These are phyloP conservation scores for Dendropsophus ebraccatus DNA, from an alignment of 2,113 vertebrate genomes.

Conservation along the genomic window DNA sequence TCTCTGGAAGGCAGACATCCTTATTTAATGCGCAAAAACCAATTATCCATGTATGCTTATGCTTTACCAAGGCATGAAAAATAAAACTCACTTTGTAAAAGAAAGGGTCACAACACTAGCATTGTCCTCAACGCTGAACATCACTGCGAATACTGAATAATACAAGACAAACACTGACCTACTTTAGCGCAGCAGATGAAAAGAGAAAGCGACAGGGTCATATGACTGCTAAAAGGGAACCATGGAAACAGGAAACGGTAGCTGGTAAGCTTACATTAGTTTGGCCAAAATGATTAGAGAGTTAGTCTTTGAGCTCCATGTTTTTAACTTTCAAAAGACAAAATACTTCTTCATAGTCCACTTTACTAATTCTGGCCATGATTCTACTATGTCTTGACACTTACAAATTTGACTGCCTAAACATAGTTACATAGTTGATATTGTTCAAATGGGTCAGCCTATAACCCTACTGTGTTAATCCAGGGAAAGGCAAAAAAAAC, in stretches of 20 bases:
- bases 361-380: constrained; percentile 90
- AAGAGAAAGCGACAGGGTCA: constrained; percentile 23
- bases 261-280: constrained; percentile 77
- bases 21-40: constrained; percentile 21
- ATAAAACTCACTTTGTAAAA: constrained; percentile 58
- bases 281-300: constrained; percentile 72
- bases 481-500: no score
- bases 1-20: background rate
- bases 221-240: constrained; percentile 70
- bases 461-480: no score
- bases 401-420: no score
- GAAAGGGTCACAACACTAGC: constrained; percentile 59
- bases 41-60: background rate
- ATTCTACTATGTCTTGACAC: no score
- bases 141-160: constrained; percentile 88
- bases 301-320: constrained; percentile 86
- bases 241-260: constrained; percentile 71
- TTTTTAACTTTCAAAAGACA: constrained; percentile 89
- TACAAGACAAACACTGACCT: constrained; percentile 96
- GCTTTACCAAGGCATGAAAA: background rate
- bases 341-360: constrained; percentile 96
- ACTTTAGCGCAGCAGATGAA: constrained; percentile 73
- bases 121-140: constrained; percentile 66
- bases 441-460: no score
- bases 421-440: no score